Conservation (phyloP, 2,888 invertebrate genomes). For the Andrena dorsata region DNA sequence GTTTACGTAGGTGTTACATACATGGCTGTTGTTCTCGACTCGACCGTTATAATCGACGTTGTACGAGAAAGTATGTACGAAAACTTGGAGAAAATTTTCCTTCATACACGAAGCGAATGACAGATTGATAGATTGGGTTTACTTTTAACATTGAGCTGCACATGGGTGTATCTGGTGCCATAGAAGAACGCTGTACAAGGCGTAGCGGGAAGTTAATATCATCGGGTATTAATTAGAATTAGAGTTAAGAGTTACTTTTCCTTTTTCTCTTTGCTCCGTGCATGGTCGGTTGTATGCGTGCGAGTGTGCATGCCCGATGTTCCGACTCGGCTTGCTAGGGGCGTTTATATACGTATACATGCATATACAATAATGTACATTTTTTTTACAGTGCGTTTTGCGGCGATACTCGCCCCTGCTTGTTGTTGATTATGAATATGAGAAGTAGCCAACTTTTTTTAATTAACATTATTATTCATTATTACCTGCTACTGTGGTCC, state of each 20-base stretch:
- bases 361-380: no score
- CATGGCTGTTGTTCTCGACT: background rate
- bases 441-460: background rate
- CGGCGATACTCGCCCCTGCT: background rate
- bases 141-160: constrained; percentile 9
- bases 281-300: background rate
- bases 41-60: background rate
- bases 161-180: constrained; percentile 16
- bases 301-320: background rate
- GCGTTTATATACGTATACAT: background rate
- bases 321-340: background rate
- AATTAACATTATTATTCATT: background rate
- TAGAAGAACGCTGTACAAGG: background rate
- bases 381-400: background rate
- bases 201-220: background rate
- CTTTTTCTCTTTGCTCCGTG: constrained; percentile 51
- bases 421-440: background rate
- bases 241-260: constrained; percentile 42
- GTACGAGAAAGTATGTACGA: no score
- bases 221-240: constrained; percentile 16
- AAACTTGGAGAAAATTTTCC: background rate
- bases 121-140: background rate
- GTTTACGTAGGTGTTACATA: no score
- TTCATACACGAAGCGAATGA: background rate
- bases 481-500: background rate